These are phyloP conservation scores for Andrena fulva DNA, from an alignment of 2,888 invertebrate genomes.

Conservation along the genomic window DNA sequence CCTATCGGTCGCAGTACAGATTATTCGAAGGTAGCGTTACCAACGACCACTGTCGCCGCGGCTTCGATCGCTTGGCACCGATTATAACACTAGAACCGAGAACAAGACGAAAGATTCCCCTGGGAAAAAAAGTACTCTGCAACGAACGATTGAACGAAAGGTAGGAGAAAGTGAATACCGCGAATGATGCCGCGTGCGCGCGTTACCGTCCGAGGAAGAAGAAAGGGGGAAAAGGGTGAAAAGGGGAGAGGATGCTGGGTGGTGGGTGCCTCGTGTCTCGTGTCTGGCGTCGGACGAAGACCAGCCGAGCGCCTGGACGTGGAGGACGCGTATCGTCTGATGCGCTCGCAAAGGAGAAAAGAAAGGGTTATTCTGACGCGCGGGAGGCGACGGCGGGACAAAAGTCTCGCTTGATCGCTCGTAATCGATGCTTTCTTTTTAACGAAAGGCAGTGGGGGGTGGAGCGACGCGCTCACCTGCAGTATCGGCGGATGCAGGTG, in stretches of 20 bases:
- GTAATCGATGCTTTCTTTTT: conserved; percentile 78
- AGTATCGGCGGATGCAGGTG: conserved; percentile 83
- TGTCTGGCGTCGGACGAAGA: not conserved
- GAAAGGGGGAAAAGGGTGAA: not conserved
- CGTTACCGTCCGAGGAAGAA: not conserved
- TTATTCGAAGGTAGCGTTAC: conserved; percentile 44
- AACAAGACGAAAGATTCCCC: conserved; percentile 19
- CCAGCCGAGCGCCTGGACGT: not conserved
- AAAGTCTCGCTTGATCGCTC: conserved; percentile 67
- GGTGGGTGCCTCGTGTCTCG: not conserved
- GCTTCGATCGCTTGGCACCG: conserved; percentile 78
- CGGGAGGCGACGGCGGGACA: conserved; percentile 58
- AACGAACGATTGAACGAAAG: conserved; percentile 26
- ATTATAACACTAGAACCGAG: conserved; percentile 55
- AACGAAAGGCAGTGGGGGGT: conserved; percentile 84
- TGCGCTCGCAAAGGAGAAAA: conserved; percentile 20
- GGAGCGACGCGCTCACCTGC: conserved; percentile 85
- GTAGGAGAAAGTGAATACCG: conserved; percentile 19
- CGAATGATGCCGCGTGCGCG: conserved; percentile 1
- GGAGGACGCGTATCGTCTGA: not conserved
- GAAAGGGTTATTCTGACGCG: conserved; percentile 32
- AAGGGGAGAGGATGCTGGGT: not conserved
- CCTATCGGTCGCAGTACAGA: conserved; percentile 66
- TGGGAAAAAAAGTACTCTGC: not conserved
- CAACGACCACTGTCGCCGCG: conserved; percentile 56